These are phyloP conservation scores for Exocentrus adspersus DNA, from an alignment of 2,888 invertebrate species.

Conservation along the genomic window DNA sequence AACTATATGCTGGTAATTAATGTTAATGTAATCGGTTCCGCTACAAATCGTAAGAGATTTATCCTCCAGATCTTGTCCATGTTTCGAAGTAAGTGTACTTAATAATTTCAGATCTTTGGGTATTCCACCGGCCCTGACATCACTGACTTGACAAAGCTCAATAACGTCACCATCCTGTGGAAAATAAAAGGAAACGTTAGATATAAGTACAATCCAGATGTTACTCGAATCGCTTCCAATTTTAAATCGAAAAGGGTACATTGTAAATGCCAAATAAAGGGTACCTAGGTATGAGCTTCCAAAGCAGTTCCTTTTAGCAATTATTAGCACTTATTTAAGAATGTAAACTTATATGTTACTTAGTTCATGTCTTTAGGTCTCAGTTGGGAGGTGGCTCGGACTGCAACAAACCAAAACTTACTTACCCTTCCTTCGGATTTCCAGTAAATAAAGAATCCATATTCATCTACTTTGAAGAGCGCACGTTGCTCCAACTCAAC, in stretches of 20 bases:
- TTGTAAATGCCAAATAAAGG: too few species aligned
- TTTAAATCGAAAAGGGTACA: too few species aligned
- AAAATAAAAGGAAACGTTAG: constrained; percentile 41
- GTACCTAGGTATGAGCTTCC: neutral
- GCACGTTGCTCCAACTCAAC: constrained; percentile 89
- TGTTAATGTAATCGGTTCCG: constrained; percentile 98
- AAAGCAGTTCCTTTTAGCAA: neutral
- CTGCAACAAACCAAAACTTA: too few species aligned
- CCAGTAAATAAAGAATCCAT: constrained; percentile 99
- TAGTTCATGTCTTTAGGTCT: too few species aligned
- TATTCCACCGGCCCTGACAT: constrained; percentile 91
- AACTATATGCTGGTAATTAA: constrained; percentile 96
- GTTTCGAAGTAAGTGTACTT: constrained; percentile 79
- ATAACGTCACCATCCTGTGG: constrained; percentile 97
- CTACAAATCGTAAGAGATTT: constrained; percentile 97
- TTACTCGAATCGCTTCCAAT: too few species aligned
- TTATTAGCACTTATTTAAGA: constrained; percentile 53
- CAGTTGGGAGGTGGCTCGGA: too few species aligned
- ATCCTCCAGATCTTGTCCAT: constrained; percentile 85
- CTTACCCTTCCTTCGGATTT: constrained; percentile 95
- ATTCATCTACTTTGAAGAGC: constrained; percentile 93
- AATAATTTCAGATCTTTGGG: constrained; percentile 90
- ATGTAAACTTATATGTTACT: too few species aligned
- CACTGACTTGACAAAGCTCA: constrained; percentile 98
- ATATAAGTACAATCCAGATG: too few species aligned